Evolutionary conservation across 2,797 vertebrate species (phyloP), one percentile per base, ranked within the genome.

Genomic region (Fundulus diaphanus): DNA sequence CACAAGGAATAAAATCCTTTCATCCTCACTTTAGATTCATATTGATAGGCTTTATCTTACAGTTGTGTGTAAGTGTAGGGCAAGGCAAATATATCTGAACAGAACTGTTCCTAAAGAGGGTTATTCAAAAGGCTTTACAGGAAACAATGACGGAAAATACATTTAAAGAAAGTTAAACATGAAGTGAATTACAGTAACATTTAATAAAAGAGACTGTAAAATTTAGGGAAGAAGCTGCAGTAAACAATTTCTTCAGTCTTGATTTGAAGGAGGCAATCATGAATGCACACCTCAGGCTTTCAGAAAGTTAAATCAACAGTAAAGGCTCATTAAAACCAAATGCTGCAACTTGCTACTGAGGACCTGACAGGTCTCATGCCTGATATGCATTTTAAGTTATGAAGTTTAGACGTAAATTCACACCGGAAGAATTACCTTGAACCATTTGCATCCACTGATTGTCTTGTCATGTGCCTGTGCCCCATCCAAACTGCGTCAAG

Each of bases 1-100:
- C 74, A 85, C 73, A 84, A 88, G 65, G 76, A 78, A 72, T 86
- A 69, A 77, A 92, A 88, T 87, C 87, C 72, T 68, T 82, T 76
- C 44, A 70, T 80, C 78, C 51, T 74, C 82, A 89, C 73, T 40
- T 27, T 83, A 84, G 82, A 91, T 86, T 85, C 84, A 84, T 83
- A 87, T 90, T 87, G 37, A 9, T 37, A 12, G 7, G 7, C 2
- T 59, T 33, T 33, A 20, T 27, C 1, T 59, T 20, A 31, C 31
- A 20, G 31, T 33, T 59, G 57, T 33, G 7, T 4, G 15, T 4
- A 20, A 8, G 20, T 59, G 56, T 59, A 51, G 20, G 49, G 18
- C 46, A 48, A 48, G 46, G 46, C 18, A 18, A 18, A 22, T 51
- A 22, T 51, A 51, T 6, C 49, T 20, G 6, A 51, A 51, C 7